Evolutionary conservation across 1,140 invertebrate genomes (phyloP), one percentile per base, ranked within the genome.

Genomic region (Antheraea mylitta): DNA sequence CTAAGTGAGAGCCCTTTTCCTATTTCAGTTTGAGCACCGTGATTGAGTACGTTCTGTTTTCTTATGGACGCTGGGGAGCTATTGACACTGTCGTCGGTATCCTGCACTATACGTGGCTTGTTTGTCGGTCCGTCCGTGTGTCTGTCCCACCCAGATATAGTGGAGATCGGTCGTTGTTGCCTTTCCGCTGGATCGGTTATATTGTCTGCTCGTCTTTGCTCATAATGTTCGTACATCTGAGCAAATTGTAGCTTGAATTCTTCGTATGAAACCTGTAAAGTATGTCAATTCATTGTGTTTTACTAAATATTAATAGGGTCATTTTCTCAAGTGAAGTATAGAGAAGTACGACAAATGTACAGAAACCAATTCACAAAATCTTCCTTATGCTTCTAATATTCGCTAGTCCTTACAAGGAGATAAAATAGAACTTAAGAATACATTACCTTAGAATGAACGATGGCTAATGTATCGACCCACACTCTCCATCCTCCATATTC

Each of bases 401-500:
- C 7, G 2, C 7, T 30, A 2, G 22, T 30, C 22, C 22, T 30
- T 30, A 30, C 22, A 30, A 30, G 22, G 22, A 30, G 4, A 42
- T 42, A 42, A n/a, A 8, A 2, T 9, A 4, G 11, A 42, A 42
- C 7, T 42, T 42, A 2, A 42, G 7, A 42, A 7, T 42, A 42
- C 3, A 11, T 53, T 70, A 99, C 98, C 95, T 99, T 99, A 0
- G 99, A 99, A 94, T 99, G 99, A 16, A 99, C 98, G 84, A 99
- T 99, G 7, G 99, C 99, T 59, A 99, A 87, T 0, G 99, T 99
- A 88, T 99, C 99, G 8, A 99, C 99, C 99, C 99, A 99, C 10
- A 99, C 99, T 76, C 99, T 93, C 99, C 99, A 99, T 11, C 99
- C 99, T n/a, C 99, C 99, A 85, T 99, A 99, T 92, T 99, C 99